phyloP scores from a whole-genome alignment of 2,113 vertebrate species.

The Petrocephalus microphthalmus region DNA sequence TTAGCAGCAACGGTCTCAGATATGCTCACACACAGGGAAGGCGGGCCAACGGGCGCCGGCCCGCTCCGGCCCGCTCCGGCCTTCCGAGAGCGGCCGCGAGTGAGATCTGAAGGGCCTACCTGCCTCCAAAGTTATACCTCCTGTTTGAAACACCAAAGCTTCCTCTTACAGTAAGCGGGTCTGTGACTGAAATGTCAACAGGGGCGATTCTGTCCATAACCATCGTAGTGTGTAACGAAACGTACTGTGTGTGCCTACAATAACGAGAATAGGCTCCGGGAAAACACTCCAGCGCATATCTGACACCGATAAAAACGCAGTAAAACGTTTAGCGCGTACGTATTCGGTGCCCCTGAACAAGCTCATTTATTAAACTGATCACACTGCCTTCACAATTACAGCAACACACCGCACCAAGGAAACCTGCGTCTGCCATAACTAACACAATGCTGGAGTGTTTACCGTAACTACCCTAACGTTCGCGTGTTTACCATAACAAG shows the following conservation, averaged over 20 bases:
- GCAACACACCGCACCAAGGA: not conserved
- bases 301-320: not conserved
- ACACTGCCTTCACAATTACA: not conserved
- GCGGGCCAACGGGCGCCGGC: not conserved
- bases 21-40: slow-evolving; percentile 19
- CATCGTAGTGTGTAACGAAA: not conserved
- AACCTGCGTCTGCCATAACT: not conserved
- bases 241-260: not conserved
- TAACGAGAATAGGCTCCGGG: not conserved
- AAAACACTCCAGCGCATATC: not conserved
- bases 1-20: slow-evolving; percentile 66
- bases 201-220: not conserved
- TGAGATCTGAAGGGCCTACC: not conserved
- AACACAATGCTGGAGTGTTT: not conserved
- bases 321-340: too few relatives aligned
- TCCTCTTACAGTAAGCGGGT: too few relatives aligned
- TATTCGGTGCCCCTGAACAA: not conserved
- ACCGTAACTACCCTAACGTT: not conserved
- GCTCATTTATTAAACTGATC: not conserved
- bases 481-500: not conserved
- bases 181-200: too few relatives aligned
- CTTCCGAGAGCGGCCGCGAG: not conserved
- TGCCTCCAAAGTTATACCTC: not conserved
- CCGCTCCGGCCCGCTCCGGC: too few relatives aligned
- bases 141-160: not conserved